Conservation (phyloP, 2,113 vertebrate genomes). For the Percopsis transmontana region DNA sequence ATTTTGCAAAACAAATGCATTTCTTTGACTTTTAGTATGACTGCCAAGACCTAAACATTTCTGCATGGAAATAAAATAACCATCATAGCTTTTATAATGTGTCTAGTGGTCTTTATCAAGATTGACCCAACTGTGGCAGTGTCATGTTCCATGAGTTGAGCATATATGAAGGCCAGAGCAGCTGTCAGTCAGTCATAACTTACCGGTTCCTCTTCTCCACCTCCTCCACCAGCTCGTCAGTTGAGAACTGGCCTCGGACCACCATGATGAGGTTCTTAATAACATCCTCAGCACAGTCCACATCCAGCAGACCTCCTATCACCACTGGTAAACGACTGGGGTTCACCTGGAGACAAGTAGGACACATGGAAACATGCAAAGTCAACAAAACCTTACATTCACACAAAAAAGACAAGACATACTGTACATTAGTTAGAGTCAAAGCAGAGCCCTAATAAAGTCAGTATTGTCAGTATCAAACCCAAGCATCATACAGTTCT, state of each 20-base stretch:
- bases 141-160: not conserved
- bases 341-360: slow-evolving; percentile 81
- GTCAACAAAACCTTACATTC: slow-evolving; percentile 6
- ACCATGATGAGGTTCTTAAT: slow-evolving; percentile 93
- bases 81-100: too few relatives aligned
- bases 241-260: slow-evolving; percentile 91
- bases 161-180: not conserved
- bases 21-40: too few relatives aligned
- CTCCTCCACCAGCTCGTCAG: slow-evolving; percentile 91
- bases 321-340: slow-evolving; percentile 91
- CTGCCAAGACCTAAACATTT: too few relatives aligned
- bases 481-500: not conserved
- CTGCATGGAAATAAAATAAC: too few relatives aligned
- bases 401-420: not conserved
- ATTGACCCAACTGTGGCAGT: too few relatives aligned
- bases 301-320: slow-evolving; percentile 89
- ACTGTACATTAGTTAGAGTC: too few relatives aligned
- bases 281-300: slow-evolving; percentile 92
- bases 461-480: not conserved
- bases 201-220: slow-evolving; percentile 94
- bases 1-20: too few relatives aligned
- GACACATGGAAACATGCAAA: not conserved
- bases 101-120: too few relatives aligned
- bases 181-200: not conserved
- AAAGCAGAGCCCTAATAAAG: not conserved